phyloP scores from a whole-genome alignment of 2,888 invertebrate genomes.

The Hyppa rectilinea region DNA sequence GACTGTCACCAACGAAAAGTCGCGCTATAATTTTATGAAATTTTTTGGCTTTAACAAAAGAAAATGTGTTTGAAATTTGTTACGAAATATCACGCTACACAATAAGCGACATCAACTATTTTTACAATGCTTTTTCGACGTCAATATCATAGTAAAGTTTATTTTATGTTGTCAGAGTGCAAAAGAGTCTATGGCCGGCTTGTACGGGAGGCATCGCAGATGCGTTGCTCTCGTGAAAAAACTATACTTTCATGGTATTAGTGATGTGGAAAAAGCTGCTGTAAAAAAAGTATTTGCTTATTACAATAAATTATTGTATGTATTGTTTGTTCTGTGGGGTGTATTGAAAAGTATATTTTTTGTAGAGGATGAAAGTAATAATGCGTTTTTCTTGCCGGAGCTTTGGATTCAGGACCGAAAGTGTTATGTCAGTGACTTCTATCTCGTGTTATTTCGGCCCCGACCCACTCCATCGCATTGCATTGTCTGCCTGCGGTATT shows the following conservation, averaged over 20 bases:
- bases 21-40: no score
- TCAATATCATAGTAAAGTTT: not conserved
- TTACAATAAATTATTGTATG: not conserved
- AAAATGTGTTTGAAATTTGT: slow-evolving; percentile 34
- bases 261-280: slow-evolving; percentile 15
- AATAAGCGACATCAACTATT: slow-evolving; percentile 44
- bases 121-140: slow-evolving; percentile 32
- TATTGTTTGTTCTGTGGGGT: slow-evolving; percentile 6
- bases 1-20: no score
- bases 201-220: not conserved
- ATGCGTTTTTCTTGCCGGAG: not conserved
- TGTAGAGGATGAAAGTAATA: not conserved
- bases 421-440: not conserved
- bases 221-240: not conserved
- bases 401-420: not conserved
- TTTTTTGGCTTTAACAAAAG: slow-evolving; percentile 17
- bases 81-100: slow-evolving; percentile 42
- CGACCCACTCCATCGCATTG: no score
- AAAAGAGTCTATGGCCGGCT: not conserved
- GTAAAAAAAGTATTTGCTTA: not conserved
- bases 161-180: not conserved
- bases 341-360: not conserved
- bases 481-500: no score
- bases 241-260: not conserved
- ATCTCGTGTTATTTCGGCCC: no score